Evolutionary conservation across 2,797 vertebrate genomes (phyloP), one percentile per base, ranked within the genome.

Genomic region (Odontamblyopus lacepedii): DNA sequence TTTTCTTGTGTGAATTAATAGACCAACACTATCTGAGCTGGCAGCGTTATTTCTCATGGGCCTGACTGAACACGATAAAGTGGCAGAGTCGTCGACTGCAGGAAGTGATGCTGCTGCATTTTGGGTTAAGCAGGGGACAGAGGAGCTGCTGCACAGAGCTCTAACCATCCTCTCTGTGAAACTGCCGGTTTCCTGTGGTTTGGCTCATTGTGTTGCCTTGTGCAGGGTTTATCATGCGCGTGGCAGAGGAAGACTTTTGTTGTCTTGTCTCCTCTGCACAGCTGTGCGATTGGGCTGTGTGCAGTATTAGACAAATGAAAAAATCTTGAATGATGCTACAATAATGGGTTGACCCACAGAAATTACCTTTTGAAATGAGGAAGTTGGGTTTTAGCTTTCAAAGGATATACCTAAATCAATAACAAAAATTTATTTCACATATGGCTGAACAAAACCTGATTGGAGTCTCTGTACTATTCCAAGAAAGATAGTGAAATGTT

Each of bases 131-230:
- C 56, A 29, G 8, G 35, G 51, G 65, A 63, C 73, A 65, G 41
- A 78, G 70, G 27, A 2, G 60, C 60, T 67, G 77, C 75, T 60
- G 9, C 29, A 62, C 12, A 35, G 27, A 12, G 26, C 69, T 67
- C 51, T 48, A 73, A 79, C 61, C 78, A 26, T 57, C 72, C 56
- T 70, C 64, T 78, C 60, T 62, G 59, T 70, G 32, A 77, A 72
- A 72, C 83, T 59, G 63, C 57, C 62, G 78, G 80, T 76, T 90
- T 91, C 86, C 88, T 91, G 89, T 91, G 87, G 86, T 80, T 91
- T 84, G 50, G 55, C 57, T 81, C 66, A 27, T 18, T 15, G 59
- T 70, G 69, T 76, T 66, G 32, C 32, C 69, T 73, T 51, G 69
- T 85, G 87, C 85, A 88, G 11, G 27, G 48, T 51, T 29, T 50